Evolutionary conservation across 2,888 invertebrate species (phyloP).

Genomic region (Linyphia triangularis): DNA sequence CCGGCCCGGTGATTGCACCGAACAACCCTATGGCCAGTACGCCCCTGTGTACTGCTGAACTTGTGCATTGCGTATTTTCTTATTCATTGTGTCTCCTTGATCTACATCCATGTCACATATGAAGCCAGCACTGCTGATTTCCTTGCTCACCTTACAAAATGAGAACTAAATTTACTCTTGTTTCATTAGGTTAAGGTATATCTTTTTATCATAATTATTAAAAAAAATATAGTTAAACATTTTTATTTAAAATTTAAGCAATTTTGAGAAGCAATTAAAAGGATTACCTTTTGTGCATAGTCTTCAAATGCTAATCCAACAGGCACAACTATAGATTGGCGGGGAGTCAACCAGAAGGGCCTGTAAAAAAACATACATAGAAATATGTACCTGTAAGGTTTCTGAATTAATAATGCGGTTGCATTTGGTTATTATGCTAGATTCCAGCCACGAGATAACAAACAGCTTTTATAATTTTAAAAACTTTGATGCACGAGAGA

Average conservation of each 20-base stretch:
- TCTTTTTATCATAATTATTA: not conserved
- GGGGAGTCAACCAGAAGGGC: constrained; percentile 98
- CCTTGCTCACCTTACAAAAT: constrained; percentile 82
- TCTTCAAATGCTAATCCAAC: constrained; percentile 92
- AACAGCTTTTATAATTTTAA: too few relatives aligned
- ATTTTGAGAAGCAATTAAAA: too few relatives aligned
- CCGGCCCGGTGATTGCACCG: too few relatives aligned
- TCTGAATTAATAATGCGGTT: too few relatives aligned
- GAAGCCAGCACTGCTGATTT: constrained; percentile 90
- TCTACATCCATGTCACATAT: constrained; percentile 95
- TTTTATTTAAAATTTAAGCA: too few relatives aligned
- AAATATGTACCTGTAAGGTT: too few relatives aligned
- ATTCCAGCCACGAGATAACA: too few relatives aligned
- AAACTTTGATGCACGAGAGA: too few relatives aligned
- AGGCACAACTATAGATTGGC: constrained; percentile 95
- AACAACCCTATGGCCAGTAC: too few relatives aligned
- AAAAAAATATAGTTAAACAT: not conserved
- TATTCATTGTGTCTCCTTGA: constrained; percentile 96
- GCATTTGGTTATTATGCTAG: too few relatives aligned
- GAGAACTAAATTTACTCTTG: not conserved
- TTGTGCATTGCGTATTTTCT: constrained; percentile 98
- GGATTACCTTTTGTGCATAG: constrained; percentile 88
- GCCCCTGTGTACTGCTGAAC: constrained; percentile 97
- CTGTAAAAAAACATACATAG: constrained; percentile 75
- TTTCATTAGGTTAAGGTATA: not conserved